phyloP scores from a whole-genome alignment of 2,888 invertebrate species.

The Psococerastis gibbosa region DNA sequence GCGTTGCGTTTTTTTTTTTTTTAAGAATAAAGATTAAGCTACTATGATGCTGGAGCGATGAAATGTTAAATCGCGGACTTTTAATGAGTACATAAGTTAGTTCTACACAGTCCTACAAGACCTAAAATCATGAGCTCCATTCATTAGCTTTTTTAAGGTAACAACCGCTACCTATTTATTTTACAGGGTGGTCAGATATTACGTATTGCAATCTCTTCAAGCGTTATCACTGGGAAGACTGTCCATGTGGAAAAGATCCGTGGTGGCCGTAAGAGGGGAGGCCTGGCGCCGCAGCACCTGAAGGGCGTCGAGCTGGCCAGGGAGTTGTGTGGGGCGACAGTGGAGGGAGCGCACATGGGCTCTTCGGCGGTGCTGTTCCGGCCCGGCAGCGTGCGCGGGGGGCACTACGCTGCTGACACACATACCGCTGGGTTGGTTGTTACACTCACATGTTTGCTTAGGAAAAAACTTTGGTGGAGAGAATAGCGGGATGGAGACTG shows the following conservation, averaged over 20 bases:
- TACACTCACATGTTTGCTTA: no score
- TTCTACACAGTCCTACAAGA: no score
- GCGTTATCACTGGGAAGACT: constrained; percentile 52
- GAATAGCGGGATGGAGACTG: no score
- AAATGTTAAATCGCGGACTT: no score
- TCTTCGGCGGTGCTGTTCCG: constrained; percentile 58
- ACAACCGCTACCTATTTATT: not conserved
- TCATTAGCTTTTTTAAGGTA: no score
- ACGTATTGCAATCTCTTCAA: constrained; percentile 58
- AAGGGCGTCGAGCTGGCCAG: constrained; percentile 56
- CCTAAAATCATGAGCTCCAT: no score
- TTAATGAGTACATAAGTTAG: no score
- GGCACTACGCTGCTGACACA: constrained; percentile 48
- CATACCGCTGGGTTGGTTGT: constrained; percentile 66
- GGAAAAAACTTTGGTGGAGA: no score
- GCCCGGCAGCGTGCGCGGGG: constrained; percentile 38
- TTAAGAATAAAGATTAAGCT: no score
- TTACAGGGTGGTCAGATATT: constrained; percentile 66
- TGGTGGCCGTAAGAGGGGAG: constrained; percentile 61
- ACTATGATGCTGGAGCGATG: no score
- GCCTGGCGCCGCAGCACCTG: constrained; percentile 63
- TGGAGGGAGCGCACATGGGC: constrained; percentile 49
- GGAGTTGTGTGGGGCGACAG: constrained; percentile 49
- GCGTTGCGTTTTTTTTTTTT: no score
- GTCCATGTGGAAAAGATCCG: constrained; percentile 61